Percentiles rank a stretch among this genome's conserved stretches.
phyloP scores from a whole-genome alignment of 2,888 invertebrate species.

The Zaprionus bogoriensis region DNA sequence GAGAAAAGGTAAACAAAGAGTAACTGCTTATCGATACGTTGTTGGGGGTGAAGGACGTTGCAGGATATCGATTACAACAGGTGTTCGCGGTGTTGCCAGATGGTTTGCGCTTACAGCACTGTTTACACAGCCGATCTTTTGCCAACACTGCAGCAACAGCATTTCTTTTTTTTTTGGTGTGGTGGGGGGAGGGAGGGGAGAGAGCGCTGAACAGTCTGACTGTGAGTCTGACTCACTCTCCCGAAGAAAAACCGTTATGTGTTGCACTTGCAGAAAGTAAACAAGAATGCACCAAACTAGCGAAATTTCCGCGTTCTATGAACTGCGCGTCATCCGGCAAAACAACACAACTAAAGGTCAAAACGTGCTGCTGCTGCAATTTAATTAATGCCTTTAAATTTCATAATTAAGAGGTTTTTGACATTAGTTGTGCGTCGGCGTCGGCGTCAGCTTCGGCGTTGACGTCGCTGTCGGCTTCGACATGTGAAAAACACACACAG shows the following conservation, averaged over 20 bases:
- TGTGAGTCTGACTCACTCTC: slow-evolving; percentile 53
- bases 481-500: slow-evolving; percentile 28
- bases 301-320: slow-evolving; percentile 74
- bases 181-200: no score
- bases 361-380: slow-evolving; percentile 59
- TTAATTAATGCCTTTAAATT: slow-evolving; percentile 42
- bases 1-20: slow-evolving; percentile 73
- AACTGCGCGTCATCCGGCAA: slow-evolving; percentile 40
- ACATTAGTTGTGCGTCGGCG: slow-evolving; percentile 50
- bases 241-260: slow-evolving; percentile 36
- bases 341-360: slow-evolving; percentile 54
- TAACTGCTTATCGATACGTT: background rate
- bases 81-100: background rate
- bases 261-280: slow-evolving; percentile 38
- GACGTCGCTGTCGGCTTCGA: background rate
- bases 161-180: background rate
- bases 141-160: slow-evolving; percentile 28
- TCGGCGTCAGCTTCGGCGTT: slow-evolving; percentile 3
- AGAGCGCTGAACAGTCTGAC: no score
- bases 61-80: background rate
- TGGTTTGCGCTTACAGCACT: background rate
- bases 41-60: background rate
- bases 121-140: slow-evolving; percentile 14
- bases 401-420: slow-evolving; percentile 71
- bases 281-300: slow-evolving; percentile 13